A percentile compares a stretch with the other conserved stretches of the same genome.
Evolutionary conservation across 2,888 invertebrate genomes (phyloP).

Genomic region (Chrysotoxum bicinctum): DNA sequence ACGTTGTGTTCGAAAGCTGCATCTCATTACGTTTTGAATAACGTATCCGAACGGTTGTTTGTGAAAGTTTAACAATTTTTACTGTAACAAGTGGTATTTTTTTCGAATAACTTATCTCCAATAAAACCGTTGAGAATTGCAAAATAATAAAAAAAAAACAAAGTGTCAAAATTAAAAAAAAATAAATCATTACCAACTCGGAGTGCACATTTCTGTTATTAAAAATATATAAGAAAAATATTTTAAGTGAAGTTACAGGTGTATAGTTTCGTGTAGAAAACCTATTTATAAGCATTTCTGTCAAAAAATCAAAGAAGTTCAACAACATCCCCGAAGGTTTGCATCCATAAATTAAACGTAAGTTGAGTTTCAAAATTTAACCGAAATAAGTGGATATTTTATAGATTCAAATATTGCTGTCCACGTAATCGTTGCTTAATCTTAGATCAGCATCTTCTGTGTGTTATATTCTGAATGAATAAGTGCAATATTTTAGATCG

Average conservation of each 20-base stretch:
- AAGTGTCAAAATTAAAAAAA: neutral
- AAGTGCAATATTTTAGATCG: neutral
- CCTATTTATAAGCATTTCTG: slow-evolving; percentile 2
- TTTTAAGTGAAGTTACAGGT: slow-evolving; percentile 24
- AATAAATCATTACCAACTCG: neutral
- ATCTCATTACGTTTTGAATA: slow-evolving; percentile 71
- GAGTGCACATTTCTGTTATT: slow-evolving; percentile 12
- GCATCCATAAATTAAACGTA: slow-evolving; percentile 35
- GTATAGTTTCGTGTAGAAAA: neutral
- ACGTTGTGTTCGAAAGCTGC: slow-evolving; percentile 69
- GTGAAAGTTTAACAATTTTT: slow-evolving; percentile 15
- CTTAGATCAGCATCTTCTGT: slow-evolving; percentile 3
- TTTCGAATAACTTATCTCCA: neutral
- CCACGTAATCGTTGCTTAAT: neutral
- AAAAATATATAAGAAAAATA: neutral
- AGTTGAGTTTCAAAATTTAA: slow-evolving; percentile 26
- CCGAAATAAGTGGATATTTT: slow-evolving; percentile 5
- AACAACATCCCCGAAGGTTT: slow-evolving; percentile 25
- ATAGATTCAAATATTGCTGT: neutral
- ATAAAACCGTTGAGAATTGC: slow-evolving; percentile 18
- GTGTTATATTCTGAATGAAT: slow-evolving; percentile 19
- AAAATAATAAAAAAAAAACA: slow-evolving; percentile 4
- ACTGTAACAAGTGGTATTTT: slow-evolving; percentile 60
- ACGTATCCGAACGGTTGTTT: slow-evolving; percentile 69
- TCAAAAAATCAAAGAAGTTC: neutral